Conservation (phyloP, 2,888 invertebrate genomes). For the Bhutanitis thaidina region DNA sequence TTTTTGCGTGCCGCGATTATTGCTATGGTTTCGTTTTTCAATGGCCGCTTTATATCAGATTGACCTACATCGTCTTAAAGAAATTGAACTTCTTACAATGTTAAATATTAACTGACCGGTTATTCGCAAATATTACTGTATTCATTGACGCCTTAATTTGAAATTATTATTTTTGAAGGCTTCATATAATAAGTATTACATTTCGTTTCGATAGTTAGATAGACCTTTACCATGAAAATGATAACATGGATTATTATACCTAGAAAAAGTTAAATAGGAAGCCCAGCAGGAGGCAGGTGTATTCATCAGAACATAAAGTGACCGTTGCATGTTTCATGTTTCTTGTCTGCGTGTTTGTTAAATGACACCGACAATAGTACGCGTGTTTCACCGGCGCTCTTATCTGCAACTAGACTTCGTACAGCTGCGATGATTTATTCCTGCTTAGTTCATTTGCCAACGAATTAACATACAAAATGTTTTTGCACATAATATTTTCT, state of each 20-base stretch:
- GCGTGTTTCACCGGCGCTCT: slow-evolving; percentile 56
- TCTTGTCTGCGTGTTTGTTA: slow-evolving; percentile 48
- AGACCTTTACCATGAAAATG: not conserved
- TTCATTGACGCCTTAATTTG: slow-evolving; percentile 19
- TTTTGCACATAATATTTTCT: not conserved
- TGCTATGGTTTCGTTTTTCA: slow-evolving; percentile 74
- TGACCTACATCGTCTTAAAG: slow-evolving; percentile 66
- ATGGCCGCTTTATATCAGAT: slow-evolving; percentile 72
- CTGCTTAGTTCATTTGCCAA: slow-evolving; percentile 49
- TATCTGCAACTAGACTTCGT: slow-evolving; percentile 57
- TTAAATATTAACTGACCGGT: slow-evolving; percentile 38
- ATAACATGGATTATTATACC: slow-evolving; percentile 2
- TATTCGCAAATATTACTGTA: slow-evolving; percentile 27
- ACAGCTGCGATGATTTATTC: slow-evolving; percentile 64
- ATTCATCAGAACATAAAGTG: slow-evolving; percentile 39
- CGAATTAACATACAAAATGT: slow-evolving; percentile 37
- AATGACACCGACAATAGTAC: slow-evolving; percentile 41
- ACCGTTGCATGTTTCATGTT: slow-evolving; percentile 46
- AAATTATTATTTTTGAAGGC: not conserved
- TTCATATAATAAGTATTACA: not conserved
- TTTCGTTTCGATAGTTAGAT: not conserved
- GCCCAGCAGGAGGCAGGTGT: slow-evolving; percentile 38
- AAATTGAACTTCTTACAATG: slow-evolving; percentile 62
- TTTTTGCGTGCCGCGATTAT: slow-evolving; percentile 63
- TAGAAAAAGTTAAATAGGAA: slow-evolving; percentile 29